Conservation (phyloP, 2,888 invertebrate species). For the Oxytorus armatus region DNA sequence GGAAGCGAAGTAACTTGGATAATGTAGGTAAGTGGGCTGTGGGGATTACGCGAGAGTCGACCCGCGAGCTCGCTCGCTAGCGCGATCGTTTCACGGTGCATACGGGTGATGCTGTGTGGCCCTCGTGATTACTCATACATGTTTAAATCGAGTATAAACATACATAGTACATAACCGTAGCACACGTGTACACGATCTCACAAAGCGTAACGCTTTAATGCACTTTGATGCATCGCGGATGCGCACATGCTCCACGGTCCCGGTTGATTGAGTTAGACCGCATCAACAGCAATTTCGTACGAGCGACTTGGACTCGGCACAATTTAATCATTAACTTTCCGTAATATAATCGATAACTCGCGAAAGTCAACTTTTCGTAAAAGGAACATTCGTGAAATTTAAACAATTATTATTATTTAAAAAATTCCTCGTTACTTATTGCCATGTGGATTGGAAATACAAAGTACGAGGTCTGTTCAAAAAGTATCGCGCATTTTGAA, state of each 20-base stretch:
- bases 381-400: conserved; percentile 18
- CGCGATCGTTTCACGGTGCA: conserved; percentile 43
- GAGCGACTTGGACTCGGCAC: conserved; percentile 50
- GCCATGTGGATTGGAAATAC: too few species aligned
- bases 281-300: conserved; percentile 48
- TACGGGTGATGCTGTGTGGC: conserved; percentile 50
- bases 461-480: too few species aligned
- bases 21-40: conserved; percentile 84
- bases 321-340: conserved; percentile 29
- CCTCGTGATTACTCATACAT: conserved; percentile 53
- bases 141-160: conserved; percentile 52
- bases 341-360: conserved; percentile 17
- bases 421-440: conserved; percentile 11
- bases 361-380: not conserved
- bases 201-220: conserved; percentile 52
- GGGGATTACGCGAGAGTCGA: conserved; percentile 81
- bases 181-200: conserved; percentile 16
- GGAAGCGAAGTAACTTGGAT: conserved; percentile 66
- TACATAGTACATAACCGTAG: conserved; percentile 15
- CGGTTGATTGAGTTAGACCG: conserved; percentile 55
- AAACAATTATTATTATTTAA: conserved; percentile 14
- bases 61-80: conserved; percentile 67
- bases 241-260: conserved; percentile 3
- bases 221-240: conserved; percentile 34
- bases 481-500: too few species aligned